phyloP scores from a whole-genome alignment of 2,888 invertebrate species.

The Eupelmus urozonus region DNA sequence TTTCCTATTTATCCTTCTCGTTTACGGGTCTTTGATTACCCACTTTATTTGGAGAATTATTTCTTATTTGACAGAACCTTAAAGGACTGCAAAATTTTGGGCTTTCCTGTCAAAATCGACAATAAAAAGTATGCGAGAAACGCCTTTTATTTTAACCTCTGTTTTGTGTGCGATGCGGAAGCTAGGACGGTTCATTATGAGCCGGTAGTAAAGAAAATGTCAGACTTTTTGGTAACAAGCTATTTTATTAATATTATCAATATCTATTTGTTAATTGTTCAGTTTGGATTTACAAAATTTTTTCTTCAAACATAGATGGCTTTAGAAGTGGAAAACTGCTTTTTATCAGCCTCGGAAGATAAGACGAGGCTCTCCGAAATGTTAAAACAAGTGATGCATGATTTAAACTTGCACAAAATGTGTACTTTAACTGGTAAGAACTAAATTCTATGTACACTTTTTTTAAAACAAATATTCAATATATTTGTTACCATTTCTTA shows the following conservation, averaged over 20 bases:
- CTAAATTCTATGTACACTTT: background rate
- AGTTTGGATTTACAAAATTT: conserved; percentile 12
- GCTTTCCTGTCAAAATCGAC: conserved; percentile 94
- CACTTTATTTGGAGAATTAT: conserved; percentile 62
- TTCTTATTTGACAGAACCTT: too few species aligned
- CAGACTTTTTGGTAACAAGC: conserved; percentile 78
- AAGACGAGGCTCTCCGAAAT: conserved; percentile 86
- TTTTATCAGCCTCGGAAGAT: conserved; percentile 86
- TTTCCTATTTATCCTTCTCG: conserved; percentile 11
- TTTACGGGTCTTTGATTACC: conserved; percentile 43
- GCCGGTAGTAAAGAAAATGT: conserved; percentile 94
- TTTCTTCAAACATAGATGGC: conserved; percentile 80
- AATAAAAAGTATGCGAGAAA: conserved; percentile 93
- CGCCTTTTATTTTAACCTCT: conserved; percentile 96
- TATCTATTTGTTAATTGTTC: conserved; percentile 20
- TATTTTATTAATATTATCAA: conserved; percentile 9
- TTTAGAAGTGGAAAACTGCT: conserved; percentile 91
- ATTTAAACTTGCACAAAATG: conserved; percentile 88
- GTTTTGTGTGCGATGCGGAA: conserved; percentile 94
- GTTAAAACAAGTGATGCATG: conserved; percentile 87
- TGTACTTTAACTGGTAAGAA: conserved; percentile 84
- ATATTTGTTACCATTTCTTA: conserved; percentile 65
- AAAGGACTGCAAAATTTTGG: conserved; percentile 91
- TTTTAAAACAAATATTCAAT: background rate
- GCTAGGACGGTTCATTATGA: conserved; percentile 95